Evolutionary conservation across 2,113 vertebrate species (phyloP), one percentile per base, ranked within the genome.

Genomic region (Engystomops pustulosus): DNA sequence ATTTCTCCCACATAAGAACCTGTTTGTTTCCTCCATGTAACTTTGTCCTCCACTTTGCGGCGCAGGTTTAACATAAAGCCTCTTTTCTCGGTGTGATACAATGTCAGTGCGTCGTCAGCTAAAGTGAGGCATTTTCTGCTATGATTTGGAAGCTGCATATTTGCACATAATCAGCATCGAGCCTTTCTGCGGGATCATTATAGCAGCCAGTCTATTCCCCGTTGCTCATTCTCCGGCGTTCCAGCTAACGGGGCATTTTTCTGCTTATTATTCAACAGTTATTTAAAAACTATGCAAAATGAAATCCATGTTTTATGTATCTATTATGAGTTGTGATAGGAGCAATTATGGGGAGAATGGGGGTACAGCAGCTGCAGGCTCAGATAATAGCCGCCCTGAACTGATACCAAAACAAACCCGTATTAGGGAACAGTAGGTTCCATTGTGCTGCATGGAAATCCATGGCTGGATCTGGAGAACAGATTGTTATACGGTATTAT

Each of bases 281-380:
- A 88, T 88, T 88, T 86, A 81, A 87, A 88, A 85, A 87, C 85
- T 80, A 69, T 79, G 69, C 72, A 79, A 60, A 30, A 90, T 88
- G 88, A 87, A 88, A 89, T 88, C 20, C 84, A 86, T 86, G 70
- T 78, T 87, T 83, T 85, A 89, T 89, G 82, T 86, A 87, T 86
- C 85, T 82, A 87, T 91, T 92, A 90, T 90, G 89, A 88, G 87
- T 85, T 74, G 49, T 78, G 90, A 89, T 86, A 87, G 88, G 87
- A 90, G 87, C 89, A 90, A 92, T 91, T 91, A 90, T 77, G 87
- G 80, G 86, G 88, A 90, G 89, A 90, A 92, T 89, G 76, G 89
- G n/a, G 87, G 89, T 87, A 77, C 85, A 87, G 69, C 89, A 91
- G 89, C 91, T 92, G 91, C 87, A 88, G 83, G 79, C 88, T 86